Evolutionary conservation across 92 coral and sea anemone species (phyloP), one percentile per base, ranked within the genome.

Genomic region (Isaurus tuberculatus): DNA sequence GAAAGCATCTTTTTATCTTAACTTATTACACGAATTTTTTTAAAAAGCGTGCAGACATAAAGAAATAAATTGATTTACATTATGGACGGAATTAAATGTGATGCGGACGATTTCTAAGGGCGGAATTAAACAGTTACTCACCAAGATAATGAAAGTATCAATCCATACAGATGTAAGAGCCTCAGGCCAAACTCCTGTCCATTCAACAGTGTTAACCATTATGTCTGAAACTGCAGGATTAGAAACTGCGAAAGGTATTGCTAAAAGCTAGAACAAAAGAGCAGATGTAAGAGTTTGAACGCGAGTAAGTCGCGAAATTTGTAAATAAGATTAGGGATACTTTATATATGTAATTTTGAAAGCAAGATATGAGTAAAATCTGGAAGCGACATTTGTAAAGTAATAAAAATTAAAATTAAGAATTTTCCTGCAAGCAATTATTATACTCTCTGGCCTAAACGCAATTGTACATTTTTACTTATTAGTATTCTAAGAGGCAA

Each of bases 161-260:
- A 85, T 42, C 88, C 88, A 85, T 17, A 23, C 28, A 17, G 49
- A 66, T 3, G 84, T 78, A 29, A 32, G 19, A 8, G 36, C 66
- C 14, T 19, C 14, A 0, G 71, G 27, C 84, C 74, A 77, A 26
- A 61, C 65, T 29, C 88, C 88, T 28, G 71, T 46, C 88, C 88
- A 85, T 66, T 46, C 49, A 17, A 23, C 46, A 13, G 70, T 44
- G 19, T 67, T 66, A 8, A 55, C 66, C 14, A 48, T 42, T 51
- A 85, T 78, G 53, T 70, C 60, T 32, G 75, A 46, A 23, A 66
- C 75, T 27, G 81, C 86, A 32, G 55, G 37, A 13, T 82, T 49
- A 16, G 67, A 25, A 25, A 70, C 19, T 20, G 86, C 86, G 46
- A 82, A 82, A 27, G 86, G 86, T 23, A 82, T 71, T 42, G 48